phyloP scores from a whole-genome alignment of 2,797 vertebrate species.

The Lithobates sylvaticus region DNA sequence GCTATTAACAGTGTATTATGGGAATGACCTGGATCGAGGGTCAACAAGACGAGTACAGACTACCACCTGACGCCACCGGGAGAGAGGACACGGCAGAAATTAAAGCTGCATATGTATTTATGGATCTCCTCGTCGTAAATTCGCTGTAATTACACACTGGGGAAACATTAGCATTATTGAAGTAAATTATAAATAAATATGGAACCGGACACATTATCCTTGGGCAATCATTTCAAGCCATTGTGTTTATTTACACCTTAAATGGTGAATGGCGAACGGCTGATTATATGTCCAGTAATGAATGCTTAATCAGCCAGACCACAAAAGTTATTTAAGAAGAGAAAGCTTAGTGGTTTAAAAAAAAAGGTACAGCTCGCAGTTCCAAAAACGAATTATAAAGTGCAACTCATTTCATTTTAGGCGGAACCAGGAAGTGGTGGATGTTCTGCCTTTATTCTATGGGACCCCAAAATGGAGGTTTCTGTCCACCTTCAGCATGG shows the following conservation, averaged over 20 bases:
- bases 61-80: not conserved
- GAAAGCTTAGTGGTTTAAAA: not conserved
- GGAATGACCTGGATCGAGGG: not conserved
- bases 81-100: not conserved
- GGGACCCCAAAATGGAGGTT: too few species aligned
- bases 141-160: slow-evolving; percentile 21
- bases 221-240: not conserved
- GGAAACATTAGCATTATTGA: slow-evolving; percentile 29
- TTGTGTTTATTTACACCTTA: slow-evolving; percentile 17
- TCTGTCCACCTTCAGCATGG: too few species aligned
- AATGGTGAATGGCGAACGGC: not conserved
- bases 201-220: slow-evolving; percentile 42
- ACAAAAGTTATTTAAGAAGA: slow-evolving; percentile 6
- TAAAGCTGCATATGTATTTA: not conserved
- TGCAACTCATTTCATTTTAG: too few species aligned
- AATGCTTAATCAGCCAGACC: slow-evolving; percentile 11
- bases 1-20: not conserved
- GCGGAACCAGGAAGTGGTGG: too few species aligned
- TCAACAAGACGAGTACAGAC: not conserved
- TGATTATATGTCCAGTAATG: slow-evolving; percentile 32
- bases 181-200: slow-evolving; percentile 45
- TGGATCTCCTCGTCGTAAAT: not conserved
- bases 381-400: too few species aligned
- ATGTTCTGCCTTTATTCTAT: too few species aligned
- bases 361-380: not conserved